Percentiles rank a stretch among this genome's conserved stretches.
phyloP scores from a whole-genome alignment of 2,797 vertebrate genomes.

The Novumbra hubbsi region DNA sequence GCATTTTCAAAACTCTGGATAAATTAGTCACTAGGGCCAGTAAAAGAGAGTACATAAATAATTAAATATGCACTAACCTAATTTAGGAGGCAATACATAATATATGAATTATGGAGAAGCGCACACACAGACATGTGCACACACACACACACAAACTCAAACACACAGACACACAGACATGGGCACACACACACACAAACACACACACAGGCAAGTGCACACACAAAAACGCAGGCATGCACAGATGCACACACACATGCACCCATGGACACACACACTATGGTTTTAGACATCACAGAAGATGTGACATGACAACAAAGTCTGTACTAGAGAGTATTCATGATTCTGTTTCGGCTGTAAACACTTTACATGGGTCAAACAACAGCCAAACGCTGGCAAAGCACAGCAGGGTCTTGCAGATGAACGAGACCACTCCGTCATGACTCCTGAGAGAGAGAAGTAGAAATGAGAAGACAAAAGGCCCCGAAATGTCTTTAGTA shows the following conservation, averaged over 20 bases:
- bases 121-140: constrained; percentile 11
- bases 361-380: not conserved
- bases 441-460: too few species aligned
- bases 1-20: constrained; percentile 51
- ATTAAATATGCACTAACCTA: constrained; percentile 68
- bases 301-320: not conserved
- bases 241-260: too few species aligned
- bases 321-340: not conserved
- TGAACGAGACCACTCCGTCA: too few species aligned
- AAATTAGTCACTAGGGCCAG: constrained; percentile 56
- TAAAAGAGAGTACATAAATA: constrained; percentile 65
- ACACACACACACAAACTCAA: not conserved
- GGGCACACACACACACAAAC: not conserved
- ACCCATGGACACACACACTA: not conserved
- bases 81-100: constrained; percentile 62
- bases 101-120: constrained; percentile 56
- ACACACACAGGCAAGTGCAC: not conserved
- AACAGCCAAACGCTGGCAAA: not conserved
- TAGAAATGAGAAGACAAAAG: too few species aligned
- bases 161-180: not conserved
- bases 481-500: too few species aligned
- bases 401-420: too few species aligned
- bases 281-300: not conserved
- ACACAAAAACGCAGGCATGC: not conserved
- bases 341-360: too few species aligned